Evolutionary conservation across 2,113 vertebrate genomes (phyloP).

Genomic region (Prietella phreatophila): DNA sequence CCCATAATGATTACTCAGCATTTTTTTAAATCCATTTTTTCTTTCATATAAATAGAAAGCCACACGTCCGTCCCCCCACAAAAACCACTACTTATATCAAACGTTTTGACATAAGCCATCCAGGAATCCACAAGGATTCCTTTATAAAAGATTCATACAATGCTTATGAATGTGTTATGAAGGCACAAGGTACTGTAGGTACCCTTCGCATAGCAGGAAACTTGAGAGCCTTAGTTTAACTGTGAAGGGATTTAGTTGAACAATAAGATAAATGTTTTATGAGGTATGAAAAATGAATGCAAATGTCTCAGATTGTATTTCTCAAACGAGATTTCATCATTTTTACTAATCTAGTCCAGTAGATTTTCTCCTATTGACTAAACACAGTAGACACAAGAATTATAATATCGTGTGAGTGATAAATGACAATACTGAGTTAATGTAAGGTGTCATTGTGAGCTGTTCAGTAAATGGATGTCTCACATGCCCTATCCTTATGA

Average conservation of each 20-base stretch:
- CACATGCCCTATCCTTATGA: constrained; percentile 16
- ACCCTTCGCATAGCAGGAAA: neutral
- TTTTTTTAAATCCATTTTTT: neutral
- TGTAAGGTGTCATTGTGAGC: neutral
- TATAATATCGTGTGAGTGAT: neutral
- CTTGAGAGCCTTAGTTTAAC: neutral
- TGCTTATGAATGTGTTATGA: constrained; percentile 17
- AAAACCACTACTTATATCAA: neutral
- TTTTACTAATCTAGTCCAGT: neutral
- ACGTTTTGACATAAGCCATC: neutral
- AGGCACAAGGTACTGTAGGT: neutral
- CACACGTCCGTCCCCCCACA: neutral
- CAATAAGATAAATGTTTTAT: constrained; percentile 1
- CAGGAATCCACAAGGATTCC: constrained; percentile 1
- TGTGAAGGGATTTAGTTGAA: neutral
- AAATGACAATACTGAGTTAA: constrained; percentile 2
- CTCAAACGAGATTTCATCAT: neutral
- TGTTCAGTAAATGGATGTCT: neutral
- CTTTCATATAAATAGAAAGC: neutral
- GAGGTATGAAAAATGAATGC: constrained; percentile 2
- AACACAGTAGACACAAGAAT: neutral
- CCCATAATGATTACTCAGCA: neutral
- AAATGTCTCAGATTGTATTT: neutral
- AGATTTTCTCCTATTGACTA: neutral
- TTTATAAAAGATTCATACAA: constrained; percentile 16